A percentile compares a stretch with the other conserved stretches of the same genome.
phyloP scores from a whole-genome alignment of 2,113 vertebrate species.

The Pachycephala philippinensis region DNA sequence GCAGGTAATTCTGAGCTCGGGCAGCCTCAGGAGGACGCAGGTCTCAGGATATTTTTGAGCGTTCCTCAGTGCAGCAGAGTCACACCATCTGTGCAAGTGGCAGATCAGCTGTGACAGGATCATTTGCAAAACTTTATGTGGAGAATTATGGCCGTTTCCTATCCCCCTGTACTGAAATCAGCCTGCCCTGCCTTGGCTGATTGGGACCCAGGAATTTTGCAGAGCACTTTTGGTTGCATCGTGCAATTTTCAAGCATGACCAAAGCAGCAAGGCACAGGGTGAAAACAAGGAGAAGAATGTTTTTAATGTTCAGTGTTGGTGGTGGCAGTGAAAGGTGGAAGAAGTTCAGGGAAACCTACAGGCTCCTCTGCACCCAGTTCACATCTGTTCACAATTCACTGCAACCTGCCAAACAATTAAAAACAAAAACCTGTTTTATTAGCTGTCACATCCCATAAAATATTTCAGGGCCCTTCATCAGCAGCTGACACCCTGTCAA shows the following conservation, averaged over 20 bases:
- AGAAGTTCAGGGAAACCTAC: not conserved
- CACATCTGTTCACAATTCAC: constrained; percentile 54
- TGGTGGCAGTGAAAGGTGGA: not conserved
- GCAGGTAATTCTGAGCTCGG: not conserved
- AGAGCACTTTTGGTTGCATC: not conserved
- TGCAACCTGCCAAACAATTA: constrained; percentile 58
- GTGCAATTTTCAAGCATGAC: not conserved
- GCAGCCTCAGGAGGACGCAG: not conserved
- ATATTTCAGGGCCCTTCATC: constrained; percentile 40
- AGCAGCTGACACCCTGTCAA: constrained; percentile 45
- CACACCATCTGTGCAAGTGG: not conserved
- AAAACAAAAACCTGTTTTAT: constrained; percentile 65
- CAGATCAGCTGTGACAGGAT: not conserved
- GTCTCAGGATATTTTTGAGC: not conserved
- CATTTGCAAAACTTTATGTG: not conserved
- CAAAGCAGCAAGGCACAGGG: not conserved
- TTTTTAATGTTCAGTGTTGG: not conserved
- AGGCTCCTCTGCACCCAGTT: not conserved
- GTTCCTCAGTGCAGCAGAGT: not conserved
- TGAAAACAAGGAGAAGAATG: not conserved
- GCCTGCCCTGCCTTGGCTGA: not conserved
- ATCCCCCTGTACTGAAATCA: not conserved
- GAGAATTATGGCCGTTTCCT: not conserved
- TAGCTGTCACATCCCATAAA: constrained; percentile 58
- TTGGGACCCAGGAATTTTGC: not conserved